Conservation (phyloP, 2,797 vertebrate genomes). For the Cirrhinus molitorella region DNA sequence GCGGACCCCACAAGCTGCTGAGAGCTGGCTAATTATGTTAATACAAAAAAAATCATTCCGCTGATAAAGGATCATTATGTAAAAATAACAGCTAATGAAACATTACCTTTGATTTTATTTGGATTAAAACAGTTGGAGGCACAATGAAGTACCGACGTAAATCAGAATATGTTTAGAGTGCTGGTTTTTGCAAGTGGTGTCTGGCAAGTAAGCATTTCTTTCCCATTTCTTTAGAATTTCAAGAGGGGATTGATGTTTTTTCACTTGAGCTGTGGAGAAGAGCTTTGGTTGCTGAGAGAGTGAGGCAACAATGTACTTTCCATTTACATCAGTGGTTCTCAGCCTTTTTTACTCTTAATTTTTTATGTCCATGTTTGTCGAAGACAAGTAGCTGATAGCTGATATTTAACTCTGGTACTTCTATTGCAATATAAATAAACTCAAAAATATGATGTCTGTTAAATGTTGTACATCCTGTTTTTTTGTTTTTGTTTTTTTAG, state of each 20-base stretch:
- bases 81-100: constrained; percentile 86
- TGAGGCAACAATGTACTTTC: background rate
- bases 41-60: constrained; percentile 81
- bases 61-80: constrained; percentile 85
- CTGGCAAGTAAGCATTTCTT: constrained; percentile 7
- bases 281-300: background rate
- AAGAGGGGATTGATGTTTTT: background rate
- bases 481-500: background rate
- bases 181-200: too few species aligned
- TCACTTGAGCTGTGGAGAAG: background rate
- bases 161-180: constrained; percentile 63
- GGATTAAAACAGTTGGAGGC: constrained; percentile 83
- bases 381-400: background rate
- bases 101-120: constrained; percentile 87
- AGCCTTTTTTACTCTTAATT: background rate
- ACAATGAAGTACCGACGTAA: constrained; percentile 71
- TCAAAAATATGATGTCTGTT: background rate
- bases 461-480: too few species aligned
- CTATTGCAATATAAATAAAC: background rate
- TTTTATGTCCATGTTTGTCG: background rate
- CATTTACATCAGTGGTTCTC: background rate
- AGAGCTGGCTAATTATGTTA: constrained; percentile 84
- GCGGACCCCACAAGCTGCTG: constrained; percentile 76
- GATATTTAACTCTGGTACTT: background rate
- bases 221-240: constrained; percentile 1